Base-by-base conservation (phyloP, 2,888 invertebrate genomes). In the Dryadula phaetusa region DNA sequence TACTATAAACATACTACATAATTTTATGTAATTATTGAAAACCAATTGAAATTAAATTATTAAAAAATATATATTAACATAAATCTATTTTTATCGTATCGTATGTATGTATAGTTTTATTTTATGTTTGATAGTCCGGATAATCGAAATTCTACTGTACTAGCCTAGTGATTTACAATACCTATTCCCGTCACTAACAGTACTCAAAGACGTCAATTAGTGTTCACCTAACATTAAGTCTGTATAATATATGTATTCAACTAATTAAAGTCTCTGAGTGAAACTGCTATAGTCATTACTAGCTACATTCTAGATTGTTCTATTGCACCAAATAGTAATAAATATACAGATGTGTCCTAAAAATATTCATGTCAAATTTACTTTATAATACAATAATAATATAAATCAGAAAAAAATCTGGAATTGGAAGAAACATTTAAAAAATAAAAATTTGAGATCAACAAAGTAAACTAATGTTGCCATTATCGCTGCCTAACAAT, bases 401-500 rank as follows among this genome's bases (percentile, higher is more conserved):
- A 32, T 8, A 32, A 32, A 32, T 32, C 8, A 32, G 32, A 32
- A 18, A 18, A 44, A 18, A 3, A 44, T n/a, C n/a, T n/a, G 2
- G 18, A 18, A 10, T 10, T 18, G 8, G 6, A 40, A 37, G 0
- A 10, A 18, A 8, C 18, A 18, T 18, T 10, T 7, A 0, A 0
- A 14, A 12, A 22, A 46, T 10, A 18, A 2, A 5, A 28, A 12
- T 40, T 47, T 49, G 47, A 47, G 58, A 64, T 94, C 93, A 97
- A 93, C 97, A 97, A 47, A 98, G 90, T 69, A 98, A 90, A 73
- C 94, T 95, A 74, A 98, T 96, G 75, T 94, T 95, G 18, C 99
- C 99, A 78, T 96, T 97, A 82, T 99, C 99, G 47, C 98, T 97
- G 12, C 99, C 99, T 25, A 99, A 92, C 22, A 99, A 91, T 64